Evolutionary conservation across 2,888 invertebrate species (phyloP).

Genomic region (Leucania comma): DNA sequence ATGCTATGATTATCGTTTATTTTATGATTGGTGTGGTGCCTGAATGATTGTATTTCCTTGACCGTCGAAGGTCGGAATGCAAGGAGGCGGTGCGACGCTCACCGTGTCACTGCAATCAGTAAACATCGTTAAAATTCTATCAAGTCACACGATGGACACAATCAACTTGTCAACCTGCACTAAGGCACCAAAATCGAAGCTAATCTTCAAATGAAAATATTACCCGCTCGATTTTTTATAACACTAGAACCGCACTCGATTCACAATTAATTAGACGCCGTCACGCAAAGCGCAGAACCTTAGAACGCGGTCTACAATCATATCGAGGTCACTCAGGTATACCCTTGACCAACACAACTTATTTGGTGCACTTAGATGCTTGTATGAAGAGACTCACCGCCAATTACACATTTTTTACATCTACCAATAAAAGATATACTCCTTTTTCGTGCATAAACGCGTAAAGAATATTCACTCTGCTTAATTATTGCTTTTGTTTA

Average conservation of each 20-base stretch:
- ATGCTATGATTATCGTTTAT: constrained; percentile 79
- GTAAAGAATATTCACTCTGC: constrained; percentile 65
- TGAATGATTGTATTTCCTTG: constrained; percentile 87
- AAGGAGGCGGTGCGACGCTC: constrained; percentile 81
- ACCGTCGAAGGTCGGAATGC: constrained; percentile 86
- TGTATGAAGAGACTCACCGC: constrained; percentile 63
- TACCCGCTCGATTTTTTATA: constrained; percentile 47
- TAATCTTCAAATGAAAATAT: constrained; percentile 29
- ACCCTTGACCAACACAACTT: constrained; percentile 84
- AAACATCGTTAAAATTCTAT: constrained; percentile 74
- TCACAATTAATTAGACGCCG: constrained; percentile 70
- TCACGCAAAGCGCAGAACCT: constrained; percentile 77
- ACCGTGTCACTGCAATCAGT: constrained; percentile 73
- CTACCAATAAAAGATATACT: constrained; percentile 31
- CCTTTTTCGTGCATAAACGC: constrained; percentile 57
- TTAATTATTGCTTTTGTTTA: constrained; percentile 49
- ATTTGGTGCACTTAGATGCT: constrained; percentile 78
- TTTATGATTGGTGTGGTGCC: constrained; percentile 79
- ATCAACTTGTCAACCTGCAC: constrained; percentile 40
- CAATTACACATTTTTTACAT: constrained; percentile 34
- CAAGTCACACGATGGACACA: constrained; percentile 65
- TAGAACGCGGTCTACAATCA: constrained; percentile 74
- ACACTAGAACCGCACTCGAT: constrained; percentile 54
- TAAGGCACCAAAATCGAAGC: constrained; percentile 26
- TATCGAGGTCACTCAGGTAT: constrained; percentile 76